A percentile compares a stretch with the other conserved stretches of the same genome.
phyloP scores from a whole-genome alignment of 2,888 invertebrate species.

The Agapostemon virescens region DNA sequence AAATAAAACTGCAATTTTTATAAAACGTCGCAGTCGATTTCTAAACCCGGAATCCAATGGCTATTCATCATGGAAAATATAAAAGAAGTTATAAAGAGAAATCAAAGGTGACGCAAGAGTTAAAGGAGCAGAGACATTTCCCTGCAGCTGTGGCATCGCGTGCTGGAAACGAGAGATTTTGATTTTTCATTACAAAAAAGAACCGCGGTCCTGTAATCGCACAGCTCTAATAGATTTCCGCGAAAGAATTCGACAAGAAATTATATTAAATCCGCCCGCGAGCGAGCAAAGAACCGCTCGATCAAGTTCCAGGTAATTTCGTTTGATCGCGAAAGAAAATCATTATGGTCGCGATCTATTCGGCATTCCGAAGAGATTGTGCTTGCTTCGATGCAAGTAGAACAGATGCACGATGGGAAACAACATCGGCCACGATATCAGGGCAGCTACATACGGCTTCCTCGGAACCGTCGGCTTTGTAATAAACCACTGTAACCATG shows the following conservation, averaged over 20 bases:
- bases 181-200: too few species aligned
- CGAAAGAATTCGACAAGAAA: neutral
- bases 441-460: constrained; percentile 13
- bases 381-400: constrained; percentile 13
- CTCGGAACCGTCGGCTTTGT: constrained; percentile 10
- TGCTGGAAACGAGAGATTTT: too few species aligned
- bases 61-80: too few species aligned
- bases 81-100: too few species aligned
- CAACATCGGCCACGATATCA: constrained; percentile 20
- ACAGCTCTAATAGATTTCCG: neutral
- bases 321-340: constrained; percentile 23
- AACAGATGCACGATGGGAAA: constrained; percentile 40
- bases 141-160: too few species aligned
- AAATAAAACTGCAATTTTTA: too few species aligned
- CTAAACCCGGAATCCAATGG: too few species aligned
- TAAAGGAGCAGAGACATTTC: too few species aligned
- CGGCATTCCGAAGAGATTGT: constrained; percentile 29
- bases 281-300: neutral
- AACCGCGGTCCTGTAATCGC: neutral
- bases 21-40: too few species aligned
- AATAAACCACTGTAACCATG: constrained; percentile 15
- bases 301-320: constrained; percentile 22
- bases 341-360: constrained; percentile 18
- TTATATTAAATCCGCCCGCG: neutral
- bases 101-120: too few species aligned